Percentiles rank a stretch among this genome's conserved stretches.
phyloP scores from a whole-genome alignment of 2,888 invertebrate species.

The Pecten maximus region DNA sequence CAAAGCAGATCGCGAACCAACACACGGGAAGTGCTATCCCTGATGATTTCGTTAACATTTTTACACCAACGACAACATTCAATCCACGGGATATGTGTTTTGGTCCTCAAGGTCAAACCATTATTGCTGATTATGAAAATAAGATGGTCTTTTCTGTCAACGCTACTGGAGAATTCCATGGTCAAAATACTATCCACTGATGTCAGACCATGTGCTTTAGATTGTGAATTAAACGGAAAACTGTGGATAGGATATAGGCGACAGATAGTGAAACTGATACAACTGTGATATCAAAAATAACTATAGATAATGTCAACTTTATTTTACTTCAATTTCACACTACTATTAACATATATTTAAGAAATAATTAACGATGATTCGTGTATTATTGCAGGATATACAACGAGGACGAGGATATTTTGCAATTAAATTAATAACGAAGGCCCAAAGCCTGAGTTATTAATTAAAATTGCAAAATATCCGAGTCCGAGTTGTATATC shows the following conservation, averaged over 20 bases:
- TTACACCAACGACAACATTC: background rate
- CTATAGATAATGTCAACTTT: no score
- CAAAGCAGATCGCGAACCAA: background rate
- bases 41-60: background rate
- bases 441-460: no score
- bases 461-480: no score
- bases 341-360: no score
- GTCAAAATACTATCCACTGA: background rate
- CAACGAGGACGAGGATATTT: no score
- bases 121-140: background rate
- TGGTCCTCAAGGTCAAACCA: background rate
- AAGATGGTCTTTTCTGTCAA: background rate
- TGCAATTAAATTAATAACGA: no score
- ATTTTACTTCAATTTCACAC: no score
- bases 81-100: constrained; percentile 22
- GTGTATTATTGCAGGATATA: no score
- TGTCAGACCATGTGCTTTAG: background rate
- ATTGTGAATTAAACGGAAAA: background rate
- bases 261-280: background rate
- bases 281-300: background rate
- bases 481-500: no score
- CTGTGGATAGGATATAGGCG: background rate
- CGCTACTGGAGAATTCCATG: background rate
- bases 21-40: background rate
- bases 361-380: no score